Evolutionary conservation across 2,113 vertebrate genomes (phyloP).

Genomic region (Callopanchax toddi): DNA sequence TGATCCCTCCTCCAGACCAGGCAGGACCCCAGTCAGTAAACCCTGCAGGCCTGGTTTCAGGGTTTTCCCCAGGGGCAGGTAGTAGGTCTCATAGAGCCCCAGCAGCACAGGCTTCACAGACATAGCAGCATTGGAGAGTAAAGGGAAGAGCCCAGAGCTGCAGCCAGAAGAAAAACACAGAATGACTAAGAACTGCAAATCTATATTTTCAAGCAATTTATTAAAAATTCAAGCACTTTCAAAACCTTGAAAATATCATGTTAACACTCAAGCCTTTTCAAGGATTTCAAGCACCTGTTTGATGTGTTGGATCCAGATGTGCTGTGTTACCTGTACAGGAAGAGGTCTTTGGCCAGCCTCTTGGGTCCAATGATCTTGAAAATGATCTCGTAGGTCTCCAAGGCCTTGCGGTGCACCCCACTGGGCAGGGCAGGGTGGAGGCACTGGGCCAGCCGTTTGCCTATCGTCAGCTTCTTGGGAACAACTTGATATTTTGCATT

Average conservation of each 20-base stretch:
- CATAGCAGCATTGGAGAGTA: conserved; percentile 98
- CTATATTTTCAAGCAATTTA: too few relatives aligned
- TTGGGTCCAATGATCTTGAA: conserved; percentile 99
- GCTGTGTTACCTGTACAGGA: conserved; percentile 92
- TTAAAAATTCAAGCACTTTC: too few relatives aligned
- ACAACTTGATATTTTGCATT: conserved; percentile 98
- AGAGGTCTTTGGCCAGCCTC: conserved; percentile 97
- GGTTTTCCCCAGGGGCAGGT: conserved; percentile 95
- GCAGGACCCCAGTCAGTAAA: conserved; percentile 93
- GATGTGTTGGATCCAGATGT: background rate
- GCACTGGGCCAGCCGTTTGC: conserved; percentile 96
- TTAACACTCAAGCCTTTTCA: too few relatives aligned
- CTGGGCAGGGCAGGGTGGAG: conserved; percentile 98
- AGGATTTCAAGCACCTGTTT: background rate
- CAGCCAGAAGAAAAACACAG: background rate
- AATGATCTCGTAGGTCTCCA: conserved; percentile 98
- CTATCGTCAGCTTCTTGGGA: conserved; percentile 96
- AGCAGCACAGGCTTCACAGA: conserved; percentile 96
- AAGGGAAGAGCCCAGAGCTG: conserved; percentile 96
- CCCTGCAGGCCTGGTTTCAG: conserved; percentile 97
- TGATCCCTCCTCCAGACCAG: conserved; percentile 96
- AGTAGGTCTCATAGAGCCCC: conserved; percentile 96
- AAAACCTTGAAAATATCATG: too few relatives aligned
- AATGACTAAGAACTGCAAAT: too few relatives aligned
- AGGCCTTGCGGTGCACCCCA: conserved; percentile 96